Percentiles rank a stretch among this genome's conserved stretches.
phyloP scores from a whole-genome alignment of 2,113 vertebrate species.

The Pampusana beccarii region DNA sequence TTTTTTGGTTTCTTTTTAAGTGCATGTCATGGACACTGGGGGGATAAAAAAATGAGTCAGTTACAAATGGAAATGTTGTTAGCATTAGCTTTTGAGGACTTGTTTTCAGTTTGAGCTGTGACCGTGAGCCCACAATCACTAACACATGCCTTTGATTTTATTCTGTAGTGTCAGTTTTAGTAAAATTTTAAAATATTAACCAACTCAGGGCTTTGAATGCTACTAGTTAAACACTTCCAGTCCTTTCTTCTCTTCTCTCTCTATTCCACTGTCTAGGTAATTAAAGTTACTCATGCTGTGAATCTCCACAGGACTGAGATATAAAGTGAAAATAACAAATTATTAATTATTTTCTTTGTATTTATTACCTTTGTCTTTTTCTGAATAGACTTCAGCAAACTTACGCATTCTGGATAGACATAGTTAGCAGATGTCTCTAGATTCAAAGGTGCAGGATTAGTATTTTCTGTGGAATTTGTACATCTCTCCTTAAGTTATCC shows the following conservation, averaged over 20 bases:
- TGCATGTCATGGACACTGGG: neutral
- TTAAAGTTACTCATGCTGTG: constrained; percentile 14
- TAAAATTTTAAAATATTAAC: neutral
- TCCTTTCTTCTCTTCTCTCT: neutral
- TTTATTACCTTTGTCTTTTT: neutral
- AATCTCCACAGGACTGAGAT: constrained; percentile 1
- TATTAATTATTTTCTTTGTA: neutral
- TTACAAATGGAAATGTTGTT: neutral
- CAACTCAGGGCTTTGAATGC: neutral
- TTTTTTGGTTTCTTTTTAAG: neutral
- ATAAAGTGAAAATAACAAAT: constrained; percentile 6
- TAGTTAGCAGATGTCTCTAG: neutral
- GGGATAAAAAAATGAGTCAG: neutral
- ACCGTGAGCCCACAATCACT: neutral
- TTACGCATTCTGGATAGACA: neutral
- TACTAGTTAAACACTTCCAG: neutral
- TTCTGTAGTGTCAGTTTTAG: neutral
- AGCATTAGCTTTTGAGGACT: neutral
- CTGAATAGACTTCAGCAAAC: neutral
- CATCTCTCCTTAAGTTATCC: neutral
- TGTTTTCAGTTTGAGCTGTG: neutral
- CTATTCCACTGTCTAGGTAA: neutral
- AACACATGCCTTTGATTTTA: neutral
- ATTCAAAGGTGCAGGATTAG: neutral
- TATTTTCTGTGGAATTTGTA: neutral